phyloP scores from a whole-genome alignment of 2,888 invertebrate species.

The Danaus chrysippus region DNA sequence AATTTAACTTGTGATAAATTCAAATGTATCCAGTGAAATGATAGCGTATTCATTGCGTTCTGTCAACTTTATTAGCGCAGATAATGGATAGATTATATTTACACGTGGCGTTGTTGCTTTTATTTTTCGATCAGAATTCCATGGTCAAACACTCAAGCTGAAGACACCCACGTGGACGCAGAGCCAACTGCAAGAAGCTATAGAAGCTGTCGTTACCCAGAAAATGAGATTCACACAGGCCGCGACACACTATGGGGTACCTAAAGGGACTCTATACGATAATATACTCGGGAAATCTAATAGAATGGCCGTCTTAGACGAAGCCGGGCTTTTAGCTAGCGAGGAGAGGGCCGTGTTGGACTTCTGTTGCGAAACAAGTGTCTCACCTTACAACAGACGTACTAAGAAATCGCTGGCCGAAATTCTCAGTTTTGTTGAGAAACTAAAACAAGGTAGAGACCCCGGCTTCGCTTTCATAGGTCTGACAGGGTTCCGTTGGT shows the following conservation, averaged over 20 bases:
- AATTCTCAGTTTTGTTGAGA: conserved; percentile 83
- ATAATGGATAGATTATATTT: conserved; percentile 27
- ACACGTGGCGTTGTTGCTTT: conserved; percentile 45
- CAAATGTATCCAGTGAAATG: neutral
- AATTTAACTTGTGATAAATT: neutral
- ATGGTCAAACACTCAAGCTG: conserved; percentile 83
- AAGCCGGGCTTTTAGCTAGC: conserved; percentile 78
- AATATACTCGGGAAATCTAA: conserved; percentile 88
- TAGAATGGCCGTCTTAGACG: conserved; percentile 86
- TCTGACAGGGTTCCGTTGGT: conserved; percentile 87
- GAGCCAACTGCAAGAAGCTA: conserved; percentile 85
- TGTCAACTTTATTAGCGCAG: conserved; percentile 35
- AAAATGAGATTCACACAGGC: conserved; percentile 89
- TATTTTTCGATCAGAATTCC: conserved; percentile 65
- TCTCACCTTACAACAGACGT: conserved; percentile 84
- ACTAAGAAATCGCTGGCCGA: conserved; percentile 83
- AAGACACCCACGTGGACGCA: conserved; percentile 88
- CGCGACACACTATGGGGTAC: conserved; percentile 84
- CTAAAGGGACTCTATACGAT: conserved; percentile 88
- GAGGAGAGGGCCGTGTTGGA: conserved; percentile 84
- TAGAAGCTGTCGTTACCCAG: conserved; percentile 86
- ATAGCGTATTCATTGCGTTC: conserved; percentile 6
- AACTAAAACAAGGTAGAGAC: conserved; percentile 76
- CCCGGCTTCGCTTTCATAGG: conserved; percentile 83
- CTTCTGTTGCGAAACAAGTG: conserved; percentile 85